Evolutionary conservation across 2,797 vertebrate genomes (phyloP).

Genomic region (Caiman crocodilus): DNA sequence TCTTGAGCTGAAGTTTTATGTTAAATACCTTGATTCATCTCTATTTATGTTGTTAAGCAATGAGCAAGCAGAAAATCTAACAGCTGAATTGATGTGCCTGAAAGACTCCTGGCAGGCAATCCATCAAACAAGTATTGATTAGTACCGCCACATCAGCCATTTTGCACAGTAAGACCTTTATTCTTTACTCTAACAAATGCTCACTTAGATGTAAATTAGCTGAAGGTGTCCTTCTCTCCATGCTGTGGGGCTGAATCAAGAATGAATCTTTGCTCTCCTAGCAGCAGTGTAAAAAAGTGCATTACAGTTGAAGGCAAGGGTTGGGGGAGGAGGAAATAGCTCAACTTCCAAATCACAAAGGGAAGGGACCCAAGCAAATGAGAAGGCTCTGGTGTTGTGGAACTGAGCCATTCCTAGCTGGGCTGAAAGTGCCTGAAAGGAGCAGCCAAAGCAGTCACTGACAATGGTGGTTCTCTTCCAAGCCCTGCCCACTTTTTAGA

Average conservation of each 20-base stretch:
- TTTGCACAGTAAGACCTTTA: constrained; percentile 71
- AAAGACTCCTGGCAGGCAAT: constrained; percentile 75
- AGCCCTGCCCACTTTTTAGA: neutral
- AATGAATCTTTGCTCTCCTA: neutral
- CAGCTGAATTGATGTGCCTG: constrained; percentile 72
- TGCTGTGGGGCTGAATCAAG: neutral
- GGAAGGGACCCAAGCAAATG: neutral
- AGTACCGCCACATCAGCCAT: constrained; percentile 49
- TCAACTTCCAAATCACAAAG: neutral
- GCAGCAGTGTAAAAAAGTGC: neutral
- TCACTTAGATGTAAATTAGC: constrained; percentile 52
- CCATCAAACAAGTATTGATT: constrained; percentile 78
- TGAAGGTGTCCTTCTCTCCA: constrained; percentile 52
- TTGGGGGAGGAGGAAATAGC: too few species aligned
- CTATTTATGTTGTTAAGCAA: constrained; percentile 77
- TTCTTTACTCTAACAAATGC: constrained; percentile 60
- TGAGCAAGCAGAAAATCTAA: constrained; percentile 81
- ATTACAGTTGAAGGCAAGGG: too few species aligned
- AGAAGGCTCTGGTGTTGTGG: neutral
- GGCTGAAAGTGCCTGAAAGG: neutral
- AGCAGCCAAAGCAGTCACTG: neutral
- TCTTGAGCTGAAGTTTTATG: constrained; percentile 62
- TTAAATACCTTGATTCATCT: constrained; percentile 77
- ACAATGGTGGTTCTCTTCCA: neutral
- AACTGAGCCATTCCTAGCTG: neutral